Evolutionary conservation across 2,113 vertebrate genomes (phyloP).

Genomic region (Fukomys damarensis): DNA sequence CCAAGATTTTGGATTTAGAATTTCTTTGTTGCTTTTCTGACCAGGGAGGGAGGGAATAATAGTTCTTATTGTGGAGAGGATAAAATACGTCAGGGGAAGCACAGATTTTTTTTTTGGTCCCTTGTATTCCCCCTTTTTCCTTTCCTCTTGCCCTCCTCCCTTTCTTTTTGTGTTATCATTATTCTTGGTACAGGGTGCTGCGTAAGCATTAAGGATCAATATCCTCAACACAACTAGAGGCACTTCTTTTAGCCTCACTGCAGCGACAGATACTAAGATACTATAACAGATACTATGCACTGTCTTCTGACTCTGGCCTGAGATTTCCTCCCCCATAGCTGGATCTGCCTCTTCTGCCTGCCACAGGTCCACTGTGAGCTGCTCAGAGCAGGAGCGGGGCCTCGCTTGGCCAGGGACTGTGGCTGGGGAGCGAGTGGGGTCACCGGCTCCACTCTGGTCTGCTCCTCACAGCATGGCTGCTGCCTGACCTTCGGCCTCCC

Average conservation of each 20-base stretch:
- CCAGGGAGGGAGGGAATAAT: accelerated
- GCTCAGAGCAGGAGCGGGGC: not conserved
- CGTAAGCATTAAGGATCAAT: accelerated
- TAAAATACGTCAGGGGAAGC: accelerated
- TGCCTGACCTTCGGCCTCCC: accelerated
- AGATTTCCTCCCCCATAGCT: accelerated
- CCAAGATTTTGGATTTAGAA: accelerated
- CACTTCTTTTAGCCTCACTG: accelerated
- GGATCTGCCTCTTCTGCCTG: not conserved
- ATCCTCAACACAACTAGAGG: not conserved
- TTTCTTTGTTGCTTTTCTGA: not conserved
- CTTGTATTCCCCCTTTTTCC: accelerated
- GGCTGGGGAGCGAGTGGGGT: not conserved
- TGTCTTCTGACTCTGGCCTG: too few relatives aligned
- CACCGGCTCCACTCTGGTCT: not conserved
- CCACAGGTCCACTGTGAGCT: not conserved
- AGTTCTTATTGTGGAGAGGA: not conserved
- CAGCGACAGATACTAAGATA: not conserved
- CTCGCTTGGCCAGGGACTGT: not conserved
- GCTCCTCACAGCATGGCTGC: not conserved
- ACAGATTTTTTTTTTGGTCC: not conserved
- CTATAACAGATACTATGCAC: too few relatives aligned
- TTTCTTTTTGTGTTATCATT: accelerated
- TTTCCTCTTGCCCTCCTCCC: accelerated
- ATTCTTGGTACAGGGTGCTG: accelerated